Evolutionary conservation across 2,888 invertebrate genomes (phyloP), one percentile per base, ranked within the genome.

Genomic region (Steromphala cineraria): DNA sequence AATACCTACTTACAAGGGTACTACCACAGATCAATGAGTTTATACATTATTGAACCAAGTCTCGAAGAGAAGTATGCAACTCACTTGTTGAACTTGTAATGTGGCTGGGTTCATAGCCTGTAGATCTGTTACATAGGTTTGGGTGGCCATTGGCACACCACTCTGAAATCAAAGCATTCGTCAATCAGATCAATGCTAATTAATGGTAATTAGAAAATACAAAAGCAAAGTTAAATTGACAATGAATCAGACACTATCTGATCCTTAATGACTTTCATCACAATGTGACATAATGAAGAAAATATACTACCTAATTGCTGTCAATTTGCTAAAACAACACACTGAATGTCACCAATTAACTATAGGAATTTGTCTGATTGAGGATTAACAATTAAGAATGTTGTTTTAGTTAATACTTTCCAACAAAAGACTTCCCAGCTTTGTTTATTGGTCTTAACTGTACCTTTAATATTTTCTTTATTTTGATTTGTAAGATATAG

Each of bases 81-180:
- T 53, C 53, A 53, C 75, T 75, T 79, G 78, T 53, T 71, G 28
- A 76, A 85, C 85, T 83, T 86, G 86, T 67, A 89, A 89, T 76
- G 90, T 89, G 80, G 89, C 87, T 62, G 92, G 89, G 87, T 91
- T 92, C 89, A 93, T 92, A 81, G 92, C 92, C 89, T 93, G 93
- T 85, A 93, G 89, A 84, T 93, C 93, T 85, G 93, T 91, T 76
- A 93, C 91, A 89, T 90, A 93, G 62, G 93, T 91, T 89, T 93
- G 93, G 81, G 93, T 92, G 89, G 93, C 92, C 93, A 93, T 93
- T 81, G 83, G 82, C 77, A 82, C 85, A 79, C 85, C 53, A 83
- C 75, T 55, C 76, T 76, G 76, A 28, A 55, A 76, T 31, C 24
- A 53, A 76, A 53, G 55, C 75, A 75, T 46, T 46, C 15, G 24